A percentile compares a stretch with the other conserved stretches of the same genome.
Conservation (phyloP, 2,888 invertebrate species). For the Masnerella sp. region DNA sequence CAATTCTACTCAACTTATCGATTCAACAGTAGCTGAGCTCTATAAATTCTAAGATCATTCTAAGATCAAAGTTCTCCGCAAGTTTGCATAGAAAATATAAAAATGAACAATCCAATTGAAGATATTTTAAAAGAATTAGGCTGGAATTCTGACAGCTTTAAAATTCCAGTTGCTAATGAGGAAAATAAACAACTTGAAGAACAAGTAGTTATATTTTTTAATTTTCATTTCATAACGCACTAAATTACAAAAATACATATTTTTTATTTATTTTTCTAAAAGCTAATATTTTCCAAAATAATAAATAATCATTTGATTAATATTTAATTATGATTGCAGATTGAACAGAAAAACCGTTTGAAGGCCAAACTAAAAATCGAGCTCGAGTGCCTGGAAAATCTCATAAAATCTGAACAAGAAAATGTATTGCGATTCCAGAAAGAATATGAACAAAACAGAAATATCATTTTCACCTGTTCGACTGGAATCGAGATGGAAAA, state of each 20-base stretch:
- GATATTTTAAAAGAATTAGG: conserved; percentile 84
- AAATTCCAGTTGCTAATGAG: conserved; percentile 87
- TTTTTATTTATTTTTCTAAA: too few relatives aligned
- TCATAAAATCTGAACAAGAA: conserved; percentile 77
- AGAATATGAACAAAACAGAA: conserved; percentile 81
- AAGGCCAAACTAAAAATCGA: conserved; percentile 78
- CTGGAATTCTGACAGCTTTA: conserved; percentile 85
- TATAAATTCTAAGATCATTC: too few relatives aligned
- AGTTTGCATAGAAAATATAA: conserved; percentile 1
- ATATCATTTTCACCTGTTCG: conserved; percentile 83
- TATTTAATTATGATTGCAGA: conserved; percentile 66
- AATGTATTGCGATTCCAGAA: conserved; percentile 79
- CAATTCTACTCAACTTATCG: too few relatives aligned
- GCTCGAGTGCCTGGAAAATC: conserved; percentile 78
- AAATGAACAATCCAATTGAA: conserved; percentile 79
- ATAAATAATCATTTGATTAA: background rate
- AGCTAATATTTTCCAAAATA: background rate
- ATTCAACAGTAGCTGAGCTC: conserved; percentile 19
- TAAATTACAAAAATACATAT: too few relatives aligned
- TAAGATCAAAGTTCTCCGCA: too few relatives aligned
- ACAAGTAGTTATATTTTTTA: conserved; percentile 74
- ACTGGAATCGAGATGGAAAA: conserved; percentile 85
- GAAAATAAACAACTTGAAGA: conserved; percentile 82
- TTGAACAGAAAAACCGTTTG: conserved; percentile 78
- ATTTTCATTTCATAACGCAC: too few relatives aligned